phyloP scores from a whole-genome alignment of 2,113 vertebrate species.

The Geothlypis trichas region DNA sequence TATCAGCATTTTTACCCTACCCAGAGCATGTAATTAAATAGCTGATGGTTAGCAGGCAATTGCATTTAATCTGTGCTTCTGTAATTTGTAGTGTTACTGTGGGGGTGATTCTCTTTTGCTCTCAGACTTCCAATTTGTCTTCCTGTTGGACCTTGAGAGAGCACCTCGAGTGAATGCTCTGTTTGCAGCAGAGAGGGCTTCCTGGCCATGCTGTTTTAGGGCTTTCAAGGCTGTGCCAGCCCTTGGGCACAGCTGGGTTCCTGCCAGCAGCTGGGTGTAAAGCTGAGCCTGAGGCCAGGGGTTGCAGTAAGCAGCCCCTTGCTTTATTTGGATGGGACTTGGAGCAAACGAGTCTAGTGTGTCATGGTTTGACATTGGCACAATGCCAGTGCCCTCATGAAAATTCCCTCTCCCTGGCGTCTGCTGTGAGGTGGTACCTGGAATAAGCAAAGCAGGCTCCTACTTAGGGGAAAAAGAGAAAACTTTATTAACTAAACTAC shows the following conservation, averaged over 20 bases:
- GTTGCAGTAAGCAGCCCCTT: neutral
- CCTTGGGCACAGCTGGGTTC: rapidly evolving
- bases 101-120: neutral
- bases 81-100: neutral
- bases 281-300: neutral
- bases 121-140: neutral
- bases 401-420: no score
- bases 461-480: no score
- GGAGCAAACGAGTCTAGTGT: neutral
- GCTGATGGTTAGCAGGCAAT: neutral
- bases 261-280: neutral
- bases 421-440: no score
- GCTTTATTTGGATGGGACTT: neutral
- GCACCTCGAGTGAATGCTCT: neutral
- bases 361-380: no score
- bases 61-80: neutral
- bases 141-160: neutral
- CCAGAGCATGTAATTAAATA: neutral
- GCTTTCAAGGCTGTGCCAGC: neutral
- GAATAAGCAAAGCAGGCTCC: no score
- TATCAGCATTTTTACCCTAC: neutral
- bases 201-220: neutral
- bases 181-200: neutral
- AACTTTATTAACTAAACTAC: no score
- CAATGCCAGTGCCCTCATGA: no score